These are phyloP conservation scores for Selene dorsalis DNA, from an alignment of 2,797 vertebrate species.

Conservation along the genomic window DNA sequence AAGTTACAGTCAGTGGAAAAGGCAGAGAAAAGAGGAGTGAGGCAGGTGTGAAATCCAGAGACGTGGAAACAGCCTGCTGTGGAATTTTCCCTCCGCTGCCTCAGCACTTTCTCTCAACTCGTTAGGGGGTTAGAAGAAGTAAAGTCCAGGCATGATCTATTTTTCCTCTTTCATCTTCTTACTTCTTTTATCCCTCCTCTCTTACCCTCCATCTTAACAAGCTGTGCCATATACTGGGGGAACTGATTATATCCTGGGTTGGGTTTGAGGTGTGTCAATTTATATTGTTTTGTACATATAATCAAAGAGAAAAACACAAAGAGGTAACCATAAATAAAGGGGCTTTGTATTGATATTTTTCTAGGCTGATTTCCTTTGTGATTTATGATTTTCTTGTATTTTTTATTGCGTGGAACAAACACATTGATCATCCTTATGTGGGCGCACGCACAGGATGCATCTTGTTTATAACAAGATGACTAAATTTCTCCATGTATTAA, in stretches of 20 bases:
- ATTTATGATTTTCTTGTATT: not conserved
- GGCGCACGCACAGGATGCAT: not conserved
- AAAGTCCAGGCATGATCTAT: constrained; percentile 45
- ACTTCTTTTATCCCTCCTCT: constrained; percentile 16
- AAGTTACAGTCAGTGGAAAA: constrained; percentile 39
- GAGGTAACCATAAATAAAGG: not conserved
- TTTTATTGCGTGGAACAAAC: not conserved
- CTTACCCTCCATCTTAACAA: not conserved
- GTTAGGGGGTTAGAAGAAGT: constrained; percentile 63
- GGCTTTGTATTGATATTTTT: not conserved
- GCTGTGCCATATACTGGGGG: not conserved
- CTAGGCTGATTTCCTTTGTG: not conserved
- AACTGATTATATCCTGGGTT: constrained; percentile 1
- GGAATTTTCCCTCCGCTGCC: constrained; percentile 49
- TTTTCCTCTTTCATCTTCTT: constrained; percentile 47
- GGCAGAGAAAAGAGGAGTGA: constrained; percentile 10
- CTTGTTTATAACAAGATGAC: not conserved
- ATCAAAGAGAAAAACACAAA: not conserved
- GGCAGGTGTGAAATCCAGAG: constrained; percentile 59
- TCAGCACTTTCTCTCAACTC: constrained; percentile 63
- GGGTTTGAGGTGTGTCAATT: not conserved
- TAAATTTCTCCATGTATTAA: too few species aligned
- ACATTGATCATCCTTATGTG: not conserved
- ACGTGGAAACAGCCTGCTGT: constrained; percentile 60
- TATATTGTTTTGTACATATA: not conserved